Evolutionary conservation across 2,888 invertebrate genomes (phyloP), one percentile per base, ranked within the genome.

Genomic region (Macaria notata): DNA sequence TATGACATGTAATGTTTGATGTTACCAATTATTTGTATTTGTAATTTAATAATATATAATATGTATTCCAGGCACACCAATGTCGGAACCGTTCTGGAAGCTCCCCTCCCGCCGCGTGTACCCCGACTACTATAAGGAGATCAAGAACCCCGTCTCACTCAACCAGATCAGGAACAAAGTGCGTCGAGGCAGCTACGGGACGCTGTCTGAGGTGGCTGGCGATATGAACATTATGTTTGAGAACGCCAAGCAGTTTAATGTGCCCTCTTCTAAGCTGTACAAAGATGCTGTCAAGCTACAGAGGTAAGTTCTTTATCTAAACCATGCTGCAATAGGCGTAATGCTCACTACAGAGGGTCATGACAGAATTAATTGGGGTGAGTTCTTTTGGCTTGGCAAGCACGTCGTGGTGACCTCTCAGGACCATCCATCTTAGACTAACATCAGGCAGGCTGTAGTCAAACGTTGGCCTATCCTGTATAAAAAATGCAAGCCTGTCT

Each of bases 211-310:
- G 81, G 94, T 99, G 44, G 97, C 98, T 0, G 96, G 96, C 0
- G 99, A 99, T 79, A 94, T 99, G 92, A 98, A 98, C 78, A 94
- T 98, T 49, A 98, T 99, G 95, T 97, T 99, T 83, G 98, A 98
- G 78, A 99, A 99, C 86, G 99, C 99, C 8, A 96, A 96, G 76
- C 94, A 95, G 72, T 97, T 97, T 81, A 97, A 97, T 76, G 89
- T 95, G 61, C 95, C 95, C 42, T 94, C 95, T n/a, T 96, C 96
- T 0, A 92, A 94, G 65, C 88, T 97, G 49, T 96, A 96, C 75
- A 95, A 95, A 84, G 96, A 97, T 82, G 97, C 98, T 47, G 94
- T 95, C 0, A 95, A 96, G 76, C 91, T 98, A 75, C 95, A 97
- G 70, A 95, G 96, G 90, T 93, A 49, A 54, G 69, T 66, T 41